Base-by-base conservation (phyloP, 2,888 invertebrate genomes). In the Drosophila vallismaia region DNA sequence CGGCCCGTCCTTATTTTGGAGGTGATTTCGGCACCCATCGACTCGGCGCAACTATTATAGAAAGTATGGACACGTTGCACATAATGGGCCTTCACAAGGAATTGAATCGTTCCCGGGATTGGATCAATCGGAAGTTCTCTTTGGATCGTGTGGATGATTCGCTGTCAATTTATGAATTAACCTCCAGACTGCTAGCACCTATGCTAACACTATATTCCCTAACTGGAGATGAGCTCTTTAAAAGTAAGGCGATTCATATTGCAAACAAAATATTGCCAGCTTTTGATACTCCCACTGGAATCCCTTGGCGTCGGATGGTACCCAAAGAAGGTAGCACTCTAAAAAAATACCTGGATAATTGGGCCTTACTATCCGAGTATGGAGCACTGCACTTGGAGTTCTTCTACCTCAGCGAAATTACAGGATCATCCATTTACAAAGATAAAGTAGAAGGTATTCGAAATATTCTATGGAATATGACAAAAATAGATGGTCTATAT, bases 361-460 rank as follows among this genome's bases (percentile, higher is more conserved):
- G 97, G 97, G 97, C 97, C 89, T 99, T 99, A 81, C 93, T 99
- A 12, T 97, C 99, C 0, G 99, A 99, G 92, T 96, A 99, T 89
- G 99, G 99, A 45, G 98, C 99, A 0, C 93, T 99, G 71, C 98
- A 99, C 92, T 93, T 99, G 86, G 99, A 99, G 93, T 99, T 99
- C 92, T 94, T 95, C 9, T 99, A 99, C 92, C 94, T 99, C 62
- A 97, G 98, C 83, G 97, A 98, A 92, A 94, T 99, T 75, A 98
- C 99, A 2, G 98, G 98, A 28, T 96, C 97, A 90, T 94, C 95
- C 86, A 93, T 97, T 42, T 99, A 97, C 93, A 93, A 94, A 70
- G 94, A 96, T 85, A 98, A 98, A 92, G 98, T 98, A 49, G 95
- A 96, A 74, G 95, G 95, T 77, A 97, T 99, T 74, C 93, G 99